Evolutionary conservation across 2,888 invertebrate genomes (phyloP).

Genomic region (Spilosoma lubricipeda): DNA sequence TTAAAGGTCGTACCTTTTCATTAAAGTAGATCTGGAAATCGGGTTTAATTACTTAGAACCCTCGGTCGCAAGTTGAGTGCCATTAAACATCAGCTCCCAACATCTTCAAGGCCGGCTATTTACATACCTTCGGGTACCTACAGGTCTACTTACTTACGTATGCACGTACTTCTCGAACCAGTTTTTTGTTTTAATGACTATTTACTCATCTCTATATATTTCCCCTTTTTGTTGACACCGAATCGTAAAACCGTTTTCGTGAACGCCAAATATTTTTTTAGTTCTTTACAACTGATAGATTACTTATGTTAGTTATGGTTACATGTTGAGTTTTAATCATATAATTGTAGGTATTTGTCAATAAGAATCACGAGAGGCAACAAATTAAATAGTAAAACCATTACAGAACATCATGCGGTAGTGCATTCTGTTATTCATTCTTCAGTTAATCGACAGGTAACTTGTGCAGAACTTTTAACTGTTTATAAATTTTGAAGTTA

Average conservation of each 20-base stretch:
- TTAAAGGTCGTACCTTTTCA: conserved; percentile 70
- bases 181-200: conserved; percentile 35
- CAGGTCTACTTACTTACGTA: conserved; percentile 29
- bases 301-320: not conserved
- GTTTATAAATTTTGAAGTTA: no score
- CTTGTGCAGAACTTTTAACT: no score
- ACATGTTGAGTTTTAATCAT: not conserved
- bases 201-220: conserved; percentile 12
- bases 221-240: no score
- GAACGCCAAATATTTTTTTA: not conserved
- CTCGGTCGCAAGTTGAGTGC: conserved; percentile 60
- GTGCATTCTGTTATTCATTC: not conserved
- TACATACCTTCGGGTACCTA: conserved; percentile 53
- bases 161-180: conserved; percentile 27
- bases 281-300: not conserved
- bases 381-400: not conserved
- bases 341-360: not conserved
- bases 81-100: conserved; percentile 51
- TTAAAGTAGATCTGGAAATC: conserved; percentile 67
- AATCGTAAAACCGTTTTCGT: not conserved
- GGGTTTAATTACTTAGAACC: conserved; percentile 69
- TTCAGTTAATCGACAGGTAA: not conserved
- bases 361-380: not conserved
- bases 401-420: not conserved
- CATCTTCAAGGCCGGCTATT: conserved; percentile 69